A percentile compares a stretch with the other conserved stretches of the same genome.
phyloP scores from a whole-genome alignment of 2,113 vertebrate species.

The Melanotaenia duboulayi region DNA sequence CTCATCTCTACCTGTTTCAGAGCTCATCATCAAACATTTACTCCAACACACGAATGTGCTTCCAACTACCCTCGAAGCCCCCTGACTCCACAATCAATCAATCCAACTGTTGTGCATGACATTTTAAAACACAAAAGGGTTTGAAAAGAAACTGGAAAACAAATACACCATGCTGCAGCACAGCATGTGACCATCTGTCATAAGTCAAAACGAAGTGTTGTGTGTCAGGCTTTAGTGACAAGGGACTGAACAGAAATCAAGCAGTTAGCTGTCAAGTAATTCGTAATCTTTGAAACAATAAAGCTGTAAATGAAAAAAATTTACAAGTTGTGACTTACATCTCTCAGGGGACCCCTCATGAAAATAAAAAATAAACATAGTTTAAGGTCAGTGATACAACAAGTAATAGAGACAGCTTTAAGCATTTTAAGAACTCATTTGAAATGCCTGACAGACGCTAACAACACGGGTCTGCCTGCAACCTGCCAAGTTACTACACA shows the following conservation, averaged over 20 bases:
- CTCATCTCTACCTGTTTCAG: constrained; percentile 18
- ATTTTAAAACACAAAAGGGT: constrained; percentile 40
- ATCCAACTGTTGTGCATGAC: constrained; percentile 14
- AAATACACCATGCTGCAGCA: constrained; percentile 9
- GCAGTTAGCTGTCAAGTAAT: constrained; percentile 31
- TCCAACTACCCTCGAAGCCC: constrained; percentile 26
- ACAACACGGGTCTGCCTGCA: constrained; percentile 38
- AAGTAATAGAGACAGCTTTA: background rate
- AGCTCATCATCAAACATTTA: constrained; percentile 38
- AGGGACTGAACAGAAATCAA: constrained; percentile 14
- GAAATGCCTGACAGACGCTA: constrained; percentile 18
- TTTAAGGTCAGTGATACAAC: constrained; percentile 14
- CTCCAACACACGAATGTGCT: constrained; percentile 18
- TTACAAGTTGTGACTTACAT: background rate
- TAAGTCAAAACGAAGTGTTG: constrained; percentile 18
- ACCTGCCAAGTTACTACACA: constrained; percentile 60
- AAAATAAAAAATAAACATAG: constrained; percentile 9
- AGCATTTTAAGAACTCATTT: background rate
- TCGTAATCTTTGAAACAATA: constrained; percentile 29
- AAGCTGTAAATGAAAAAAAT: constrained; percentile 6
- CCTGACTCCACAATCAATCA: constrained; percentile 23
- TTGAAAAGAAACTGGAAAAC: constrained; percentile 22
- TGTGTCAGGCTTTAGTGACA: constrained; percentile 14
- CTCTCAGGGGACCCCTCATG: background rate
- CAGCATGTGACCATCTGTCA: constrained; percentile 14